A percentile compares a stretch with the other conserved stretches of the same genome.
Evolutionary conservation across 2,797 vertebrate species (phyloP).

Genomic region (Neosalanx taihuensis): DNA sequence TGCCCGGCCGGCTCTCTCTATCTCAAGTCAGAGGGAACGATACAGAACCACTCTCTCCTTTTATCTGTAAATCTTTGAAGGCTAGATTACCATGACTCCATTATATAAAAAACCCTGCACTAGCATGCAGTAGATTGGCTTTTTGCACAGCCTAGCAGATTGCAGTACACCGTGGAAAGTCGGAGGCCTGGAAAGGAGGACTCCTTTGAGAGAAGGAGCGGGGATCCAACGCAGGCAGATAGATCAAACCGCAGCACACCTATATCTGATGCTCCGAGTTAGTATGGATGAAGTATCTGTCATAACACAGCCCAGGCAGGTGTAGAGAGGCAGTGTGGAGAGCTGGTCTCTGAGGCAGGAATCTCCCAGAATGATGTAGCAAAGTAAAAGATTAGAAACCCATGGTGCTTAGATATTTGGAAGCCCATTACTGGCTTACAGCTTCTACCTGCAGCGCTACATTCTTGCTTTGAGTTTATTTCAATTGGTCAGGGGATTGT

Average conservation of each 20-base stretch:
- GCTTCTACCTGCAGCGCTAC: too few species aligned
- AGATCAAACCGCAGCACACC: background rate
- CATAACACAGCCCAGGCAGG: background rate
- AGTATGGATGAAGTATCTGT: background rate
- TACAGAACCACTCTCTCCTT: slow-evolving; percentile 39
- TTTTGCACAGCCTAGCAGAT: slow-evolving; percentile 39
- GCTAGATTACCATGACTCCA: slow-evolving; percentile 33
- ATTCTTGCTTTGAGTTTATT: too few species aligned
- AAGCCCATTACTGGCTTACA: too few species aligned
- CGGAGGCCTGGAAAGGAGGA: background rate
- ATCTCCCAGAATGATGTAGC: too few species aligned
- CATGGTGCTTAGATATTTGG: too few species aligned
- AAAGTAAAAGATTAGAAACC: too few species aligned
- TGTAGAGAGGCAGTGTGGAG: background rate
- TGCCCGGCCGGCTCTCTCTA: background rate
- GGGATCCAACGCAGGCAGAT: background rate
- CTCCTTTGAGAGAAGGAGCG: background rate
- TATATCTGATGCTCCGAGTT: background rate
- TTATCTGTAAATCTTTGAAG: slow-evolving; percentile 49
- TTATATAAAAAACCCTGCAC: slow-evolving; percentile 34
- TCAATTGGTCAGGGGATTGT: too few species aligned
- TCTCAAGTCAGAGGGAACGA: slow-evolving; percentile 1
- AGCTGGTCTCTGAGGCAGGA: background rate
- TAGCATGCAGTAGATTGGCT: slow-evolving; percentile 35
- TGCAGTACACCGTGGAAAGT: slow-evolving; percentile 12